Conservation (phyloP, 2,888 invertebrate genomes). For the Sialis fuliginosa region DNA sequence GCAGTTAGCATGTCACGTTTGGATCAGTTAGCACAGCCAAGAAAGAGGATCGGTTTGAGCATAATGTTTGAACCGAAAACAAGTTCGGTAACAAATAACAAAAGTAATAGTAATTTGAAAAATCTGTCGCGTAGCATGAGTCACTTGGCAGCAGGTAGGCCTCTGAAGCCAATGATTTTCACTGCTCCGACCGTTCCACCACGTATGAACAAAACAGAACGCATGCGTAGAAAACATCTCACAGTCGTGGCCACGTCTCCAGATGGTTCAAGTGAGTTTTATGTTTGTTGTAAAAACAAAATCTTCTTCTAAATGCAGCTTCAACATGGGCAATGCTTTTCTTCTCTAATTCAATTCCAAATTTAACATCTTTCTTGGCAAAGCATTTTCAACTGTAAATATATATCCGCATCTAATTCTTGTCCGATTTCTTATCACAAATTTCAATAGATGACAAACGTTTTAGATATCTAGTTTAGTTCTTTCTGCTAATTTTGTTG, state of each 20-base stretch:
- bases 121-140: constrained; percentile 42
- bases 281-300: background rate
- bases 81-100: constrained; percentile 10
- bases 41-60: constrained; percentile 30
- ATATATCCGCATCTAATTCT: no score
- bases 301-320: no score
- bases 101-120: background rate
- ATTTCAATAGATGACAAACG: no score
- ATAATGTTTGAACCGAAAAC: constrained; percentile 18
- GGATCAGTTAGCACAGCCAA: constrained; percentile 65
- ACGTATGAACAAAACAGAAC: constrained; percentile 24
- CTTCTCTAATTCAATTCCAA: no score
- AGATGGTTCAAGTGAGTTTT: constrained; percentile 3
- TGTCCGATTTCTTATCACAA: no score
- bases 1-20: constrained; percentile 87
- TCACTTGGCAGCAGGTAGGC: constrained; percentile 33
- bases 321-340: no score
- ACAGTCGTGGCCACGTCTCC: constrained; percentile 19
- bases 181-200: constrained; percentile 25
- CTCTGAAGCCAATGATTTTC: constrained; percentile 25
- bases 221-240: constrained; percentile 22
- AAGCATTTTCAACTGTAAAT: no score
- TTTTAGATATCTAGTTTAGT: no score
- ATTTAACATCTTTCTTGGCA: no score
- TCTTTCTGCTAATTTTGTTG: no score